phyloP scores from a whole-genome alignment of 1,140 invertebrate species.

The Lepidostoma basale region DNA sequence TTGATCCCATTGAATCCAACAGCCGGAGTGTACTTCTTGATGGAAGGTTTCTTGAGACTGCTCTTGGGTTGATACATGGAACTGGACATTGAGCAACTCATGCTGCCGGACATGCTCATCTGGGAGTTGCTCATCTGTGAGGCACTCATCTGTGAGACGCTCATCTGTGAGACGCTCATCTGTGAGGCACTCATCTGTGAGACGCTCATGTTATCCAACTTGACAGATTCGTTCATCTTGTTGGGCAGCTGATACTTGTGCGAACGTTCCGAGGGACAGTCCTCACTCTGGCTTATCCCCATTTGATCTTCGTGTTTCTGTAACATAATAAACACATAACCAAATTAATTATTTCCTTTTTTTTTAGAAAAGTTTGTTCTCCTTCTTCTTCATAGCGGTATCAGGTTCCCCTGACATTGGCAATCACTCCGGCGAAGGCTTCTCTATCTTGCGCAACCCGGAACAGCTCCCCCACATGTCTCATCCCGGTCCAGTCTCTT shows the following conservation, averaged over 20 bases:
- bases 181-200: constrained; percentile 26
- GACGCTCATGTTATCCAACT: constrained; percentile 12
- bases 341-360: too few species aligned
- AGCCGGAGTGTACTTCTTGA: constrained; percentile 49
- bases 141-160: constrained; percentile 23
- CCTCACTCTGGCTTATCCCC: constrained; percentile 33
- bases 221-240: constrained; percentile 21
- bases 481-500: too few species aligned
- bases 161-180: constrained; percentile 6
- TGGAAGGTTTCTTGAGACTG: constrained; percentile 53
- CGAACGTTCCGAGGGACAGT: not conserved
- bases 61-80: constrained; percentile 52
- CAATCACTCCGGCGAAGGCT: too few species aligned
- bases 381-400: too few species aligned
- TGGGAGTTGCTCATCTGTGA: constrained; percentile 30
- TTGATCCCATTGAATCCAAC: constrained; percentile 48
- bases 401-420: too few species aligned
- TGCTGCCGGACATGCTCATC: constrained; percentile 18
- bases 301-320: constrained; percentile 39
- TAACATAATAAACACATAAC: not conserved
- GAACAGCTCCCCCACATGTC: too few species aligned
- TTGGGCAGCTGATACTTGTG: constrained; percentile 2
- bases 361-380: too few species aligned
- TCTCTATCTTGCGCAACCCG: too few species aligned
- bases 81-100: constrained; percentile 28